Evolutionary conservation across 2,797 vertebrate genomes (phyloP), one percentile per base, ranked within the genome.

Genomic region (Hephaestus fuliginosus): DNA sequence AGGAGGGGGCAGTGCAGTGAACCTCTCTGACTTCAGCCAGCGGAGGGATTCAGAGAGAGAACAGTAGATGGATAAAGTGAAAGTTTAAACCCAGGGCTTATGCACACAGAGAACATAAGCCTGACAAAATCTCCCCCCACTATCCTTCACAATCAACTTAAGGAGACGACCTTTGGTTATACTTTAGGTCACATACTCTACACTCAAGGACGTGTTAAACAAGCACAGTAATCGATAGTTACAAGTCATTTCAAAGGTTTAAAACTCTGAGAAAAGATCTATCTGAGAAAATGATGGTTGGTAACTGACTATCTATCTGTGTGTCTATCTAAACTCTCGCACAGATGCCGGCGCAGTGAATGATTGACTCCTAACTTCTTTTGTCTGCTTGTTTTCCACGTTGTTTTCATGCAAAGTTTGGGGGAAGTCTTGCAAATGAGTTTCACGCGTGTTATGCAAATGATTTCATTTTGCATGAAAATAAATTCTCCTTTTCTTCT

Each of bases 1-100:
- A 91, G 89, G 87, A 92, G 87, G 78, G 89, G 90, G 88, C 88
- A 90, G 88, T 88, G 89, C 86, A 88, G 88, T 88, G 89, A 93
- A 90, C 90, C 87, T 91, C 83, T 89, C 68, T 68, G 75, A 83
- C 88, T 90, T 76, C 70, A 85, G 78, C 87, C 77, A 89, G 78
- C 33, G 22, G 56, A 91, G 78, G 85, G 88, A 90, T 86, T 86
- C 83, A 79, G 79, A 80, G 55, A 80, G 67, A 87, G 85, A 90
- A 86, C 74, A 83, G 78, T 78, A 76, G 84, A 88, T 84, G 78
- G 86, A 93, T 88, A 82, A 91, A 87, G 88, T 79, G 83, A 92
- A 91, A 91, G 89, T 92, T 89, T 91, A 94, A 92, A 89, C 85
- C 88, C 62, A 65, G 80, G 76, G 86, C 70, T 90, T 86, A 89